phyloP scores from a whole-genome alignment of 1,140 invertebrate species.

The Apis mellifera region Amel_HAv3.1 CM009941.2:15093501-15094000 shows the following conservation, averaged over 20 bases:
- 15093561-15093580: slow-evolving; percentile 51
- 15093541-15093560: slow-evolving; percentile 53
- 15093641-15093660: neutral
- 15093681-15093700: neutral
- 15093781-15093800: slow-evolving; percentile 69
- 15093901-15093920: slow-evolving; percentile 72
- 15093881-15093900: slow-evolving; percentile 75
- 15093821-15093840: slow-evolving; percentile 53
- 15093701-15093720: neutral
- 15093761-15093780: slow-evolving; percentile 46
- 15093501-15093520: neutral
- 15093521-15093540: slow-evolving; percentile 32
- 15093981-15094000: neutral
- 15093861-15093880: slow-evolving; percentile 56
- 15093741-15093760: slow-evolving; percentile 25
- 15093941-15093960: slow-evolving; percentile 37
- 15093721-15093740: neutral
- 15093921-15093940: slow-evolving; percentile 38
- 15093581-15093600: slow-evolving; percentile 2
- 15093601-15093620: neutral
- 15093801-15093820: slow-evolving; percentile 52
- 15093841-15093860: slow-evolving; percentile 49
- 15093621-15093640: neutral
- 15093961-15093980: slow-evolving; percentile 26
- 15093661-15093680: neutral